Evolutionary conservation across 2,797 vertebrate genomes (phyloP).

Genomic region (Florisuga fusca): DNA sequence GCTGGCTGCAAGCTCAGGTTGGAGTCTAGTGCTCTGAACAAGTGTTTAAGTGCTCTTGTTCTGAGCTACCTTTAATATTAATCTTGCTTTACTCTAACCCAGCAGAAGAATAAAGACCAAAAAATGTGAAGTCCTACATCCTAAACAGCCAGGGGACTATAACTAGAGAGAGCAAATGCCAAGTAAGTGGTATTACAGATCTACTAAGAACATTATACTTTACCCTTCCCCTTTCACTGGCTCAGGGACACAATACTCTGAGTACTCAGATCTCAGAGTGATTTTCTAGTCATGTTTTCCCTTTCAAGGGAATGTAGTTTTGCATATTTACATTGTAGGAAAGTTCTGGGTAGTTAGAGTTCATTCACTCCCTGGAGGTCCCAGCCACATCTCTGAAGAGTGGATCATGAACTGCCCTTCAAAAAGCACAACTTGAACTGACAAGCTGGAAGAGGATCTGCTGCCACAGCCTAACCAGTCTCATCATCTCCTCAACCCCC

Average conservation of each 20-base stretch:
- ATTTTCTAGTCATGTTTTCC: background rate
- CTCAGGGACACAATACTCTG: background rate
- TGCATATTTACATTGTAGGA: background rate
- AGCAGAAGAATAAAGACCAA: background rate
- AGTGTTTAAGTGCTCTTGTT: background rate
- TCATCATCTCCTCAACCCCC: background rate
- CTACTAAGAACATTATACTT: background rate
- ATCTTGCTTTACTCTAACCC: background rate
- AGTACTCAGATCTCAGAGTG: background rate
- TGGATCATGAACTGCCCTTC: background rate
- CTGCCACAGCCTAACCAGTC: background rate
- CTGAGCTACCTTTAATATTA: background rate
- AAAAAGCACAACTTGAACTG: background rate
- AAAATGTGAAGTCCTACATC: background rate
- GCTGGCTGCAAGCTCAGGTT: accelerated
- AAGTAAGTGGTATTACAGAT: background rate
- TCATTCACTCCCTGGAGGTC: background rate
- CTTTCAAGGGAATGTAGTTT: background rate
- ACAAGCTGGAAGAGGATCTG: background rate
- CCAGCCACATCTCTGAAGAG: background rate
- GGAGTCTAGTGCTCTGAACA: background rate
- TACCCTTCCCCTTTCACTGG: background rate
- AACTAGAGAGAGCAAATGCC: background rate
- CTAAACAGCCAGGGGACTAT: background rate
- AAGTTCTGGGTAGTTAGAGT: background rate